Conservation (phyloP, 2,888 invertebrate genomes). For the Chrysomela aeneicollis region DNA sequence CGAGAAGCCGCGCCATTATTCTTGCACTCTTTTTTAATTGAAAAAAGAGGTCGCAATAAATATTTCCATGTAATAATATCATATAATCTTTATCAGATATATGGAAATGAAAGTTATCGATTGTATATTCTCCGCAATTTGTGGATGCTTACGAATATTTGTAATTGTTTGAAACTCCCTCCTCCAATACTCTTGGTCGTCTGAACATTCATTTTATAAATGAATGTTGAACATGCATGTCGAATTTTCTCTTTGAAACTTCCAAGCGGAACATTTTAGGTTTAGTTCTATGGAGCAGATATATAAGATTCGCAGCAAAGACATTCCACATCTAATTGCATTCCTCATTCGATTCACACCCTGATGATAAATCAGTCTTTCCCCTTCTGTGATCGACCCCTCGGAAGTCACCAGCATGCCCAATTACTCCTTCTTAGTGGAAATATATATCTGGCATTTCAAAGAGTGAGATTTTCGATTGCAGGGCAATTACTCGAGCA, state of each 20-base stretch:
- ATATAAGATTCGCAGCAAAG: slow-evolving; percentile 54
- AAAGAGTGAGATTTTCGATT: slow-evolving; percentile 44
- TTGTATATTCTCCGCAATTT: too few species aligned
- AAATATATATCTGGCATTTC: slow-evolving; percentile 42
- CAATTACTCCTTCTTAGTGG: slow-evolving; percentile 50
- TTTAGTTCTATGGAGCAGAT: slow-evolving; percentile 17
- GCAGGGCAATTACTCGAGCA: slow-evolving; percentile 45
- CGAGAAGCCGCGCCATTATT: too few species aligned
- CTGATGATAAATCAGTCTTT: slow-evolving; percentile 55
- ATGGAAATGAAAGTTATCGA: too few species aligned
- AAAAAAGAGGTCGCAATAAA: too few species aligned
- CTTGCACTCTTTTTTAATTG: too few species aligned
- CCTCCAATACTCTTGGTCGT: background rate
- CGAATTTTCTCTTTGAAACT: background rate
- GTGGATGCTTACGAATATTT: too few species aligned
- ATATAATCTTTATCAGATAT: too few species aligned
- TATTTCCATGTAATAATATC: too few species aligned
- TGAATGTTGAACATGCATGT: background rate
- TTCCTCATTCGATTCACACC: slow-evolving; percentile 56
- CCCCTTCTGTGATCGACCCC: slow-evolving; percentile 44
- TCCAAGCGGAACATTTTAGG: background rate
- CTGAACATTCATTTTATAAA: background rate
- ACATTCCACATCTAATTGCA: slow-evolving; percentile 57
- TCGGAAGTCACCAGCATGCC: slow-evolving; percentile 49
- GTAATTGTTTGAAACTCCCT: too few species aligned